phyloP scores from a whole-genome alignment of 2,113 vertebrate genomes.

The Rhinogobius similis region DNA sequence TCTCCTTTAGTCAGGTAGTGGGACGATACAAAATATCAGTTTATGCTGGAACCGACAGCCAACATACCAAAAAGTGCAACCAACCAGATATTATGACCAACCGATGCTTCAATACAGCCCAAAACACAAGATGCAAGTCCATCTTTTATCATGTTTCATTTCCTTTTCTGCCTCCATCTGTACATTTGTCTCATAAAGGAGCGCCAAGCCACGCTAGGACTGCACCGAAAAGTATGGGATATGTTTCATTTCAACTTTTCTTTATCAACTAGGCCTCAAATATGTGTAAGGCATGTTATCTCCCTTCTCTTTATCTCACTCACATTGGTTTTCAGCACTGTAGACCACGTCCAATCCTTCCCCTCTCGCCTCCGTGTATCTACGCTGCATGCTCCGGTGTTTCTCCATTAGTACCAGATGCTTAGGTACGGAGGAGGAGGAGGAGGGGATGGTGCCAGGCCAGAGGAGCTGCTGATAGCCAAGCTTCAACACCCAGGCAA shows the following conservation, averaged over 20 bases:
- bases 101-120: neutral
- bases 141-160: slow-evolving; percentile 39
- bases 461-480: slow-evolving; percentile 42
- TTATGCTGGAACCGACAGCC: too few relatives aligned
- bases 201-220: slow-evolving; percentile 17
- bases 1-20: too few relatives aligned
- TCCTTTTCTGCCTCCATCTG: slow-evolving; percentile 4
- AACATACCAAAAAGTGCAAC: too few relatives aligned
- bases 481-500: slow-evolving; percentile 31
- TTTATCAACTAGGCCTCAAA: slow-evolving; percentile 1
- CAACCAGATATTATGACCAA: too few relatives aligned
- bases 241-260: slow-evolving; percentile 23
- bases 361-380: slow-evolving; percentile 9
- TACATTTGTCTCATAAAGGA: slow-evolving; percentile 28
- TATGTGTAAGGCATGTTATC: neutral
- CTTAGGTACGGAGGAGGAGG: slow-evolving; percentile 42
- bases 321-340: slow-evolving; percentile 1
- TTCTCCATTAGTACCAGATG: slow-evolving; percentile 49
- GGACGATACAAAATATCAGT: too few relatives aligned
- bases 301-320: slow-evolving; percentile 20
- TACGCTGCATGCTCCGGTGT: slow-evolving; percentile 3
- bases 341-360: slow-evolving; percentile 6
- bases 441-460: slow-evolving; percentile 46
- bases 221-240: slow-evolving; percentile 18
- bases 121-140: neutral